Evolutionary conservation across 2,113 vertebrate genomes (phyloP).

Genomic region (Oceanites oceanicus): DNA sequence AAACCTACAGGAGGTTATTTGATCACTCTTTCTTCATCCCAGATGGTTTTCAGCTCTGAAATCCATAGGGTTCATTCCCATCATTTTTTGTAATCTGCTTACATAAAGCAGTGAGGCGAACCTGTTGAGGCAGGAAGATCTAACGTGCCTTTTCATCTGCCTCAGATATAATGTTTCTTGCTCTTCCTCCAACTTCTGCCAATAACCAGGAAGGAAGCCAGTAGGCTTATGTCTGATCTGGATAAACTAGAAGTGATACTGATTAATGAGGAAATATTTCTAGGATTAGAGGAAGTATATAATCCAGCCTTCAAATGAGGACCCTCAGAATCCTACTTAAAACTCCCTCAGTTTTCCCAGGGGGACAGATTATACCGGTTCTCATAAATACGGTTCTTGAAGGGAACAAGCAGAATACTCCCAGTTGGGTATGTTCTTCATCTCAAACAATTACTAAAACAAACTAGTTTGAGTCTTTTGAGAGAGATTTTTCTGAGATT

Average conservation of each 20-base stretch:
- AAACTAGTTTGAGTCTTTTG: not conserved
- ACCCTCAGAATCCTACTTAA: not conserved
- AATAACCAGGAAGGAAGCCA: not conserved
- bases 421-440: not conserved
- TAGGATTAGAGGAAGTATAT: not conserved
- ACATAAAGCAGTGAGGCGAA: not conserved
- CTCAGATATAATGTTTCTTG: not conserved
- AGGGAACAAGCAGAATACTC: not conserved
- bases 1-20: not conserved
- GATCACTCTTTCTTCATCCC: not conserved
- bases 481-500: not conserved
- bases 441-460: not conserved
- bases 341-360: not conserved
- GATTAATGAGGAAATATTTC: not conserved
- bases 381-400: not conserved
- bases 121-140: not conserved
- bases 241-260: not conserved
- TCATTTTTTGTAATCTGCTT: not conserved
- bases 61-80: not conserved
- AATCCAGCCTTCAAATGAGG: not conserved
- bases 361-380: not conserved
- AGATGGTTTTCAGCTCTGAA: not conserved
- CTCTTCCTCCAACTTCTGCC: not conserved
- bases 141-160: not conserved
- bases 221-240: not conserved